Base-by-base conservation (phyloP, 2,888 invertebrate species). In the Brachypterus glaber region DNA sequence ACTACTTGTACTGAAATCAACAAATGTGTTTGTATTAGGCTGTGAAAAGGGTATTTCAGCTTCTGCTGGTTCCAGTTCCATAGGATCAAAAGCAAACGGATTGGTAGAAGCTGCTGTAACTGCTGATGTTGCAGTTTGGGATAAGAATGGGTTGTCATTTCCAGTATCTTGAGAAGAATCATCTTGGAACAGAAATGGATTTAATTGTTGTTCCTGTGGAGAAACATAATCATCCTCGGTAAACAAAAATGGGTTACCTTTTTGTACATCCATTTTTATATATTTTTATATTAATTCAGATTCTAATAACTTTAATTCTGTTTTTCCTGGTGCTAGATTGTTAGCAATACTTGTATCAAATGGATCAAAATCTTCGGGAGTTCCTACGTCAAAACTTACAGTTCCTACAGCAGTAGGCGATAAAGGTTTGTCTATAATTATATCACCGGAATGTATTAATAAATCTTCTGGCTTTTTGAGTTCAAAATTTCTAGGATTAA, bases 271-370 rank as follows among this genome's bases (percentile, higher is more conserved):
- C 63, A 63, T 64, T 41, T 40, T 50, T 26, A 30, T 17, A 33
- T 63, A 13, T 26, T 3, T 35, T 59, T 86, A 14, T 24, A 52
- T 70, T 52, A 88, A 69, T 61, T 89, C 86, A 33, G 79, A 82
- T 60, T 87, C 88, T 1, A 89, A 64, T 13, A 85, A 60, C 56
- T 83, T 84, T 1, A 88, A 61, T 63, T 88, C 87, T 0, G 83
- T 77, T 59, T 75, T 77, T 2, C 87, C 86, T 0, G 85, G 86
- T 45, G 76, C 76, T 29, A 87, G 70, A 54, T 79, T 75, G 33
- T 71, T 70, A 0, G 83, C 85, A 51, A 84, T 82, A 3, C 86
- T 85, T 0, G 88, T 88, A 57, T 89, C 88, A 54, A 89, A 89
- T 0, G 88, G 88, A 69, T 89, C 88, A 18, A 73, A 60, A 47